A percentile compares a stretch with the other conserved stretches of the same genome.
These are phyloP conservation scores for Leuciscus waleckii DNA, from an alignment of 2,797 vertebrate genomes.

Conservation along the genomic window DNA sequence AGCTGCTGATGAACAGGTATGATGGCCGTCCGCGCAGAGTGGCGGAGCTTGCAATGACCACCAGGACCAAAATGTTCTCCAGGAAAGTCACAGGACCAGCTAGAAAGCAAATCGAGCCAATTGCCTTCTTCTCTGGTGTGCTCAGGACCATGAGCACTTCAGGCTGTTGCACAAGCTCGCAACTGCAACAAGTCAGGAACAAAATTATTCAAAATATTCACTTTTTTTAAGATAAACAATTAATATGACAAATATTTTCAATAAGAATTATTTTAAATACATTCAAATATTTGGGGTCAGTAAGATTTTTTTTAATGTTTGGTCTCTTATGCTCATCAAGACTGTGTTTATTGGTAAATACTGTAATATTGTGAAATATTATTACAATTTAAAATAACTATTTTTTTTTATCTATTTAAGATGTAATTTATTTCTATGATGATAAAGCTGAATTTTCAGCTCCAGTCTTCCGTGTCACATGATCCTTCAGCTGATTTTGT, in stretches of 20 bases:
- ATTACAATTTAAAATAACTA: background rate
- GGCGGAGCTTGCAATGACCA: constrained; percentile 80
- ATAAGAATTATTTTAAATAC: background rate
- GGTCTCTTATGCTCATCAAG: background rate
- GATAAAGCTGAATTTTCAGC: background rate
- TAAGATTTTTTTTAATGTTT: background rate
- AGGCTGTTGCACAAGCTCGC: constrained; percentile 66
- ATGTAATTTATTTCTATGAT: background rate
- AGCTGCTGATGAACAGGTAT: constrained; percentile 89
- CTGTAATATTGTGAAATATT: background rate
- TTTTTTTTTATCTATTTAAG: background rate
- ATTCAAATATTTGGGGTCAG: background rate
- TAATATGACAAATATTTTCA: background rate
- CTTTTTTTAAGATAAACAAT: background rate
- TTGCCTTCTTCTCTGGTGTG: constrained; percentile 71
- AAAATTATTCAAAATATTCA: background rate
- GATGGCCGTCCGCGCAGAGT: constrained; percentile 84
- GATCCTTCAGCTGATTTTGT: background rate
- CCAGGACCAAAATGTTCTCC: constrained; percentile 85
- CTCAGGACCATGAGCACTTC: constrained; percentile 84
- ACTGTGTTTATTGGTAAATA: background rate
- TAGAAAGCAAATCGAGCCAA: constrained; percentile 82
- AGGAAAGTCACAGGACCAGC: constrained; percentile 84
- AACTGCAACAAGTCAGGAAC: constrained; percentile 43
- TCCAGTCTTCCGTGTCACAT: background rate